These are phyloP conservation scores for Tichodroma muraria DNA, from an alignment of 2,113 vertebrate species.

Conservation along the genomic window DNA sequence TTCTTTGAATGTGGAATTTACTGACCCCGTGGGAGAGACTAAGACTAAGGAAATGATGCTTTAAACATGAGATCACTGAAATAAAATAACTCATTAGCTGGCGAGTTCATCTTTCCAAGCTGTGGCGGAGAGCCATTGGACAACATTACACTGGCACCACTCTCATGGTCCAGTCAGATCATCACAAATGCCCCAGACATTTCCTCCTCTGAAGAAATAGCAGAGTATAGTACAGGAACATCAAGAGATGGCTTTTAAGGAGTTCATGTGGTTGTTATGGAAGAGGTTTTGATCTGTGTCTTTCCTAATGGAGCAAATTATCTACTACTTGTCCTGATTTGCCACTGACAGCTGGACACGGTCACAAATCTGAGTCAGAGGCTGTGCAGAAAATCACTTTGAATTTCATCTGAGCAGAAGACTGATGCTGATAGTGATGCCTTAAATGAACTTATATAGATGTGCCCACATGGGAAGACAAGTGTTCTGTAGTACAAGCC, in stretches of 20 bases:
- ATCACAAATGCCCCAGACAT: not conserved
- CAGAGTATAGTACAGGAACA: not conserved
- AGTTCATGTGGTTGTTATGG: not conserved
- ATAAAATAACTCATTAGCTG: constrained; percentile 25
- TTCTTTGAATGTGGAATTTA: constrained; percentile 47
- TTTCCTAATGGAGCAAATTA: not conserved
- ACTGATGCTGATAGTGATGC: not conserved
- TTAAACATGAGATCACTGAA: constrained; percentile 49
- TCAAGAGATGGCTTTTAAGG: not conserved
- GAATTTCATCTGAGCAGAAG: not conserved
- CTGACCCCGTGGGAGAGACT: not conserved
- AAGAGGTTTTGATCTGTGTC: not conserved
- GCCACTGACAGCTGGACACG: not conserved
- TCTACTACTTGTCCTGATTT: not conserved
- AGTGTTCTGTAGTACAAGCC: not conserved
- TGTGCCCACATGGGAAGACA: not conserved
- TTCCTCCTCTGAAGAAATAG: not conserved
- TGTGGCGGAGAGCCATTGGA: not conserved
- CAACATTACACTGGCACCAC: not conserved
- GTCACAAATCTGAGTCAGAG: not conserved
- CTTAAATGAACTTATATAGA: not conserved
- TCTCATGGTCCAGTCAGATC: not conserved
- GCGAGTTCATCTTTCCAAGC: constrained; percentile 5
- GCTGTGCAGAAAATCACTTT: not conserved
- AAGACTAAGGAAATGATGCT: not conserved